These are phyloP conservation scores for Calidris pugnax DNA, from an alignment of 2,113 vertebrate genomes.

Conservation along the genomic window DNA sequence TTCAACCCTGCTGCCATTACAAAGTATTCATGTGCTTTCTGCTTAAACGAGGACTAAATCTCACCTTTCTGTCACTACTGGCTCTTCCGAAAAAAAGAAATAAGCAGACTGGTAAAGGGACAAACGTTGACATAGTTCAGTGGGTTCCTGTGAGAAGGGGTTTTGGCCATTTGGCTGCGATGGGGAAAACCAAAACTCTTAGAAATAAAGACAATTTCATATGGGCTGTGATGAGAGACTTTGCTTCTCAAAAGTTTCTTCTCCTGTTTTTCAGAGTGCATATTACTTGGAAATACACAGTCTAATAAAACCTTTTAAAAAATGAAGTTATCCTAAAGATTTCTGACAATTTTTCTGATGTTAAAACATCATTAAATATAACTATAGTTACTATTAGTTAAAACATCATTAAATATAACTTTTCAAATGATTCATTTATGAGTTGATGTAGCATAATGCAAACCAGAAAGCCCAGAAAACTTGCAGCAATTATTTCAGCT, in stretches of 20 bases:
- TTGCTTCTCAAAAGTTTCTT: neutral
- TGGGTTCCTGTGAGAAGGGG: neutral
- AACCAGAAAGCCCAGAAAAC: neutral
- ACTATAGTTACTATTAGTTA: neutral
- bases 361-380: neutral
- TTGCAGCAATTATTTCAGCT: neutral
- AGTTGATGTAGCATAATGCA: neutral
- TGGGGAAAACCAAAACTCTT: neutral
- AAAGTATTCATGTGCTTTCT: too few species aligned
- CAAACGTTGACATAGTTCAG: neutral
- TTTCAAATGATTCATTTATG: neutral
- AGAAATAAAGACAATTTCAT: neutral
- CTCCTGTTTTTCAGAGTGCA: neutral
- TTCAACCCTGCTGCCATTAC: neutral
- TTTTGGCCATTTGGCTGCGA: neutral
- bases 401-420: neutral
- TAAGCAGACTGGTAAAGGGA: neutral
- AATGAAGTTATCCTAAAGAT: neutral
- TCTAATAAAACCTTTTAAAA: neutral
- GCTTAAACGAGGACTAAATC: neutral
- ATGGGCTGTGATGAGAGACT: neutral
- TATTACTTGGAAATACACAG: neutral
- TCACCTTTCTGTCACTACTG: neutral
- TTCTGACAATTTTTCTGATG: neutral
- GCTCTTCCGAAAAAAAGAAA: neutral